Evolutionary conservation across 2,113 vertebrate species (phyloP).

Genomic region (Drymodes brunneopygia): DNA sequence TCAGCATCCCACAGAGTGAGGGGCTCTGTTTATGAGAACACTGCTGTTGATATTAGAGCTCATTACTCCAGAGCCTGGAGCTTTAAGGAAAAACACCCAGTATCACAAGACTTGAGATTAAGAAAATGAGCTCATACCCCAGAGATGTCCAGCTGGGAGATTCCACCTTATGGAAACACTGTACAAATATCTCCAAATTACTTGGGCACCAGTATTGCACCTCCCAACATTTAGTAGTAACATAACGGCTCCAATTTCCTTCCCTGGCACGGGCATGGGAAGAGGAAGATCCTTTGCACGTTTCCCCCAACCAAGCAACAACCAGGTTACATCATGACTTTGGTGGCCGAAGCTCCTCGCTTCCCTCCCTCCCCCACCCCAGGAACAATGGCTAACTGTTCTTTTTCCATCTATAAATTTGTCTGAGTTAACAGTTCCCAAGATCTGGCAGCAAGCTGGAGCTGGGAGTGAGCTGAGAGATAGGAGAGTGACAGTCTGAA

Average conservation of each 20-base stretch:
- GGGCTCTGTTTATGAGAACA: background rate
- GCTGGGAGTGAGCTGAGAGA: conserved; percentile 74
- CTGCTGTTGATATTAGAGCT: background rate
- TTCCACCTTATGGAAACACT: background rate
- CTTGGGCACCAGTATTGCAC: background rate
- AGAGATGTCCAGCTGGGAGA: conserved; percentile 6
- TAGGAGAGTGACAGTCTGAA: conserved; percentile 84
- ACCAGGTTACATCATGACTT: conserved; percentile 47
- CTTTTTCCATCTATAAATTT: conserved; percentile 67
- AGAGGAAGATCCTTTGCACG: background rate
- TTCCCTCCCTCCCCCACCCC: conserved; percentile 25
- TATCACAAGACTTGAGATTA: background rate
- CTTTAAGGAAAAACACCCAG: conserved; percentile 2
- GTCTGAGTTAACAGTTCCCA: conserved; percentile 67
- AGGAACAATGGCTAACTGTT: conserved; percentile 56
- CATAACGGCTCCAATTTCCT: background rate
- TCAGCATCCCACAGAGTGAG: background rate
- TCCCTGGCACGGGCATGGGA: background rate
- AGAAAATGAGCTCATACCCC: conserved; percentile 5
- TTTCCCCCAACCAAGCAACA: background rate
- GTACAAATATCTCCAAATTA: background rate
- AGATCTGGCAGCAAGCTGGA: conserved; percentile 60
- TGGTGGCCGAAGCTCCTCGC: background rate
- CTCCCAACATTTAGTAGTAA: background rate
- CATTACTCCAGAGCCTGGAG: background rate